Evolutionary conservation across 2,113 vertebrate species (phyloP).

Genomic region (Chascanopsetta lugubris): DNA sequence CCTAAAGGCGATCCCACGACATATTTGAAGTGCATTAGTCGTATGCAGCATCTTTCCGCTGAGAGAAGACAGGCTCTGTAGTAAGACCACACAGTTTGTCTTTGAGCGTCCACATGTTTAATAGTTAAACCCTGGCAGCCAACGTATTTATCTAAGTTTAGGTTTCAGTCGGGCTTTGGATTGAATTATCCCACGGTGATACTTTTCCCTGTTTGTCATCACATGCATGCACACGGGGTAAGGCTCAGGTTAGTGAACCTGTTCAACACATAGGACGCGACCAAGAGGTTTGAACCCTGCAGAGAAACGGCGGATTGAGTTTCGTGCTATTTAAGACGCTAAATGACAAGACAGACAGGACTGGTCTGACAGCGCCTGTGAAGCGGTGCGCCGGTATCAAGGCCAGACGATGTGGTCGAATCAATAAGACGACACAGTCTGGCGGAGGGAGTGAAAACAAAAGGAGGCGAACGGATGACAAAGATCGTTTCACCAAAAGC

Average conservation of each 20-base stretch:
- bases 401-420: too few relatives aligned
- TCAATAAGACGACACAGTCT: background rate
- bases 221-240: background rate
- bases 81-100: constrained; percentile 25
- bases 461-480: constrained; percentile 11
- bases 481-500: background rate
- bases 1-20: background rate
- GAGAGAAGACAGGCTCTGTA: background rate
- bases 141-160: background rate
- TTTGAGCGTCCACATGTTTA: constrained; percentile 13
- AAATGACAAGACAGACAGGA: background rate
- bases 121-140: constrained; percentile 26
- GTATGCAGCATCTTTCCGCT: background rate
- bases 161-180: constrained; percentile 5
- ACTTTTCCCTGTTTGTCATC: background rate
- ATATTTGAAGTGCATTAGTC: background rate
- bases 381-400: background rate
- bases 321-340: background rate
- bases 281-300: background rate
- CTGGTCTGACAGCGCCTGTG: background rate
- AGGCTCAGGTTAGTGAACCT: background rate
- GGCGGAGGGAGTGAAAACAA: background rate
- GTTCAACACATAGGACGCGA: too few relatives aligned
- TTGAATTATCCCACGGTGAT: background rate
- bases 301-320: background rate